These are phyloP conservation scores for Schizopygopsis malacanthus DNA, from an alignment of 2,797 vertebrate species.

Conservation along the genomic window DNA sequence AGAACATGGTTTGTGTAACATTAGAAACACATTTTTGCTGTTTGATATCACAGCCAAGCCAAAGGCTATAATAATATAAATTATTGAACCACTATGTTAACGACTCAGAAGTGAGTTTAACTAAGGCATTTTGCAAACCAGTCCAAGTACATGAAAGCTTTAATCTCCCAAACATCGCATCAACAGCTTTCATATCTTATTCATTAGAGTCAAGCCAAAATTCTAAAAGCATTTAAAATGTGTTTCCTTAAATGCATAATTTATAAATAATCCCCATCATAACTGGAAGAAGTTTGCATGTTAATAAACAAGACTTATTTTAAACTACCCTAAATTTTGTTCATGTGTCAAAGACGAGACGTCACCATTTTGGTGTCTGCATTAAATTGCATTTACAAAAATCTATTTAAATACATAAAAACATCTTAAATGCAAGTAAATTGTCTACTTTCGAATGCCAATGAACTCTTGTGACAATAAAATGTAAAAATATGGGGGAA, in stretches of 20 bases:
- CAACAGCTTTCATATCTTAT: conserved; percentile 36
- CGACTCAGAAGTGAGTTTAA: neutral
- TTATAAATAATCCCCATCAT: neutral
- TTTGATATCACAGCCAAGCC: too few species aligned
- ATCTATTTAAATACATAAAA: too few species aligned
- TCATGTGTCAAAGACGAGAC: neutral
- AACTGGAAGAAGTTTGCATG: neutral
- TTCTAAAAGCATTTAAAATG: conserved; percentile 21
- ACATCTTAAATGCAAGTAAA: too few species aligned
- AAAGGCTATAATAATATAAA: too few species aligned
- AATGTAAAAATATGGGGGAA: too few species aligned
- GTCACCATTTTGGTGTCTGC: too few species aligned
- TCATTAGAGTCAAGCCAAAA: conserved; percentile 18
- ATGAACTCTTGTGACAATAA: too few species aligned
- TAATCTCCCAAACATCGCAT: neutral
- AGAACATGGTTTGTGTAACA: too few species aligned
- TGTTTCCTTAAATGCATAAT: conserved; percentile 12
- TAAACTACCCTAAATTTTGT: neutral
- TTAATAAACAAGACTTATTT: neutral
- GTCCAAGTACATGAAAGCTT: conserved; percentile 25
- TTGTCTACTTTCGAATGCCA: too few species aligned
- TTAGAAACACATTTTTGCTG: too few species aligned
- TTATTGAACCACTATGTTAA: neutral
- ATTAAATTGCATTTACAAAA: too few species aligned
- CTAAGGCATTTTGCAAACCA: neutral